These are phyloP conservation scores for Lycia hirtaria DNA, from an alignment of 2,888 invertebrate species.

Conservation along the genomic window DNA sequence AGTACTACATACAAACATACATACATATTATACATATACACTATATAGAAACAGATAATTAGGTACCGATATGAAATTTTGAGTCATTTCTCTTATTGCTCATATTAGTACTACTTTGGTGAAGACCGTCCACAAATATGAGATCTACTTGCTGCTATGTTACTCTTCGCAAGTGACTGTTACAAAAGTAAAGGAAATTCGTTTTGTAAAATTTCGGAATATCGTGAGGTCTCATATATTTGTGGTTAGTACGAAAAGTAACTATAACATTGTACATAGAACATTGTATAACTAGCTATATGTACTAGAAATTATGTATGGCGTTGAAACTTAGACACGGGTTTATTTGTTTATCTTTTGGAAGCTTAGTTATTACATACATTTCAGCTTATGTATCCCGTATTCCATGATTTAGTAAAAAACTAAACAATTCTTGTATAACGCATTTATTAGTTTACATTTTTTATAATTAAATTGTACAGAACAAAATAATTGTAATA, in stretches of 20 bases:
- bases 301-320: constrained; percentile 2
- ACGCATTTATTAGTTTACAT: constrained; percentile 75
- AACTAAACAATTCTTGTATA: constrained; percentile 47
- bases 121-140: too few species aligned
- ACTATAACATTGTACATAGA: constrained; percentile 10
- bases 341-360: constrained; percentile 47
- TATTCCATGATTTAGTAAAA: constrained; percentile 17
- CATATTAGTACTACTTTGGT: too few species aligned
- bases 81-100: too few species aligned
- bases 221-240: too few species aligned
- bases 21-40: too few species aligned
- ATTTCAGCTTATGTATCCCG: constrained; percentile 1
- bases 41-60: too few species aligned
- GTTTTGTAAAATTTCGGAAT: too few species aligned
- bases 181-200: too few species aligned
- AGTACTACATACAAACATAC: too few species aligned
- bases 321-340: constrained; percentile 42
- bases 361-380: constrained; percentile 23
- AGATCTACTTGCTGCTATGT: too few species aligned
- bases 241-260: neutral
- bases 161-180: too few species aligned
- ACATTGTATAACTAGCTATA: neutral
- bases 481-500: constrained; percentile 73
- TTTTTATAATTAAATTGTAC: constrained; percentile 72
- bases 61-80: too few species aligned